Conservation (phyloP, 2,888 invertebrate species). For the Hypena proboscidalis region DNA sequence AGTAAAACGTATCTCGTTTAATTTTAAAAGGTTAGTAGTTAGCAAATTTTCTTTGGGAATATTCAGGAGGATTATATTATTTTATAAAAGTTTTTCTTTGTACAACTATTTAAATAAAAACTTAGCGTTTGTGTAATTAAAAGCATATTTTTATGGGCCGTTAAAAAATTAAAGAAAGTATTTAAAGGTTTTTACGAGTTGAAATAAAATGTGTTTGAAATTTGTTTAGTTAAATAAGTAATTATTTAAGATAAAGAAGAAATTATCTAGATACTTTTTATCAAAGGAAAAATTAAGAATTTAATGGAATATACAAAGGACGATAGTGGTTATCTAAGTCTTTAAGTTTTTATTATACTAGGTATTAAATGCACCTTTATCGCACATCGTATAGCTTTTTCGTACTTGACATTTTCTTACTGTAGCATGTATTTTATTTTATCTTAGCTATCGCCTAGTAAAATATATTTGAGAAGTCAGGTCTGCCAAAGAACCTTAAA, state of each 20-base stretch:
- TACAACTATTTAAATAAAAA: conserved; percentile 32
- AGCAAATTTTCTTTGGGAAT: conserved; percentile 21
- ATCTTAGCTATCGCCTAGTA: no score
- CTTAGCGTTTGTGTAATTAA: conserved; percentile 23
- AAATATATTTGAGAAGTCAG: conserved; percentile 2
- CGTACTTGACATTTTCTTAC: no score
- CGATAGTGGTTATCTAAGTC: conserved; percentile 16
- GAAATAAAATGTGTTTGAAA: conserved; percentile 31
- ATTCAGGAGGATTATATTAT: conserved; percentile 16
- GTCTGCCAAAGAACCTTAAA: conserved; percentile 10
- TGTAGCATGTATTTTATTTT: no score
- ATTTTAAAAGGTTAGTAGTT: conserved; percentile 20
- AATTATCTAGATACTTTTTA: no score
- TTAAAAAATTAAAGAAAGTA: conserved; percentile 19
- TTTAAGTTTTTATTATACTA: conserved; percentile 36
- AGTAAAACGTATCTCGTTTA: conserved; percentile 12
- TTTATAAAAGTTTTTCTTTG: conserved; percentile 26
- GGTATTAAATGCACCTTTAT: neutral
- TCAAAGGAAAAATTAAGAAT: no score
- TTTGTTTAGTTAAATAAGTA: no score
- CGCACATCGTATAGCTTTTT: no score
- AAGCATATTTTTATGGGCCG: conserved; percentile 23
- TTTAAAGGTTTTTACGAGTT: conserved; percentile 20
- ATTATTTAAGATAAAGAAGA: no score
- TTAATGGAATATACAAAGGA: no score